Evolutionary conservation across 2,797 vertebrate species (phyloP).

Genomic region (Arremon aurantiirostris): DNA sequence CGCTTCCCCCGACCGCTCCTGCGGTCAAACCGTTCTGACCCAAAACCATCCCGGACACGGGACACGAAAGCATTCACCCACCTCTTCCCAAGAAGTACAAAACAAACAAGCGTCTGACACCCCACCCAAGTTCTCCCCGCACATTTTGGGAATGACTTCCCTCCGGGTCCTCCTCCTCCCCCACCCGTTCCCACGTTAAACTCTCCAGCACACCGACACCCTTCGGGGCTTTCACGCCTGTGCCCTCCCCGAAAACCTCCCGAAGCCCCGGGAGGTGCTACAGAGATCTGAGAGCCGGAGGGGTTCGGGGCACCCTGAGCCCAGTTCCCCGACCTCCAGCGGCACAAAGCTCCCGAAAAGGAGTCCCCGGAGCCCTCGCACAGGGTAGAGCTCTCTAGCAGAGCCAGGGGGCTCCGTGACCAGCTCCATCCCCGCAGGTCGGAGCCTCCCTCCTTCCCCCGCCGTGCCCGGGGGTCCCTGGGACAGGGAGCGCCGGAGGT

Average conservation of each 20-base stretch:
- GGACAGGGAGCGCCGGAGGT: background rate
- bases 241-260: background rate
- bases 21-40: background rate
- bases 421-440: background rate
- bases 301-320: background rate
- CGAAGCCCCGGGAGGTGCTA: background rate
- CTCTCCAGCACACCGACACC: background rate
- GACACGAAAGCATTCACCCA: background rate
- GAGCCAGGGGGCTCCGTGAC: background rate
- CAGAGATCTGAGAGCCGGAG: background rate
- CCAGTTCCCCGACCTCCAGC: background rate
- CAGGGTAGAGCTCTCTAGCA: background rate
- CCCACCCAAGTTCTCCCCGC: slow-evolving; percentile 17
- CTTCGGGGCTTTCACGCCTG: background rate
- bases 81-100: background rate
- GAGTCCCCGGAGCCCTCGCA: background rate
- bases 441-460: background rate
- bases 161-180: background rate
- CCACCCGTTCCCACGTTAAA: background rate
- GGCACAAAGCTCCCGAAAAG: background rate
- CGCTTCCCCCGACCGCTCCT: background rate
- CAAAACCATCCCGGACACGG: background rate
- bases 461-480: background rate
- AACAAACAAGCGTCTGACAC: background rate
- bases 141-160: slow-evolving; percentile 13